phyloP scores from a whole-genome alignment of 1,140 invertebrate species.

The Drosophila kikkawai region DNA sequence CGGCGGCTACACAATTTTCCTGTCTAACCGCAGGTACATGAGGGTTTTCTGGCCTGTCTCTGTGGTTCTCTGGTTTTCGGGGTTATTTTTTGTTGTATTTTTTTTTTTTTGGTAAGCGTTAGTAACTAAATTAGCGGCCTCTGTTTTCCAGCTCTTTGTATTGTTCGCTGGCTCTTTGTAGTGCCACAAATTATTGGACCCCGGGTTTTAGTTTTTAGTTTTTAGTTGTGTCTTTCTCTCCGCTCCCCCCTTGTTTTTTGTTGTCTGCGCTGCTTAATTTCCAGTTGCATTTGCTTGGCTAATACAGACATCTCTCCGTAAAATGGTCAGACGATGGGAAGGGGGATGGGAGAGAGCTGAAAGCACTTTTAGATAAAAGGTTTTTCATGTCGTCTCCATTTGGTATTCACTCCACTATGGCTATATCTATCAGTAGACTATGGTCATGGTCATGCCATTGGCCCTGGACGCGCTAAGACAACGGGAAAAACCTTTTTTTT shows the following conservation, averaged over 20 bases:
- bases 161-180: conserved; percentile 32
- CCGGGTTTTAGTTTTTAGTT: conserved; percentile 43
- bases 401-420: conserved; percentile 68
- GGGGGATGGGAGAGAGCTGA: conserved; percentile 1
- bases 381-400: conserved; percentile 82
- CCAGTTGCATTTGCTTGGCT: conserved; percentile 71
- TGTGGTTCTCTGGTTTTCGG: conserved; percentile 15
- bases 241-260: conserved; percentile 17
- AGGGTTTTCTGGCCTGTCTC: conserved; percentile 37
- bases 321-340: background rate
- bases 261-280: conserved; percentile 66
- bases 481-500: conserved; percentile 31
- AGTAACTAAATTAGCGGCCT: conserved; percentile 79
- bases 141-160: conserved; percentile 23
- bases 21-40: conserved; percentile 72
- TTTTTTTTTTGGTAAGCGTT: conserved; percentile 38
- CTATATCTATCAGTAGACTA: conserved; percentile 29
- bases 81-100: background rate
- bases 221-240: conserved; percentile 21
- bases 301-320: conserved; percentile 74
- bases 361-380: conserved; percentile 79
- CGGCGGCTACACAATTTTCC: conserved; percentile 68
- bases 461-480: conserved; percentile 47
- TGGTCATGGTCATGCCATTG: conserved; percentile 60
- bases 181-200: conserved; percentile 41